phyloP scores from a whole-genome alignment of 2,888 invertebrate species.

The Amphiduros pacificus region DNA sequence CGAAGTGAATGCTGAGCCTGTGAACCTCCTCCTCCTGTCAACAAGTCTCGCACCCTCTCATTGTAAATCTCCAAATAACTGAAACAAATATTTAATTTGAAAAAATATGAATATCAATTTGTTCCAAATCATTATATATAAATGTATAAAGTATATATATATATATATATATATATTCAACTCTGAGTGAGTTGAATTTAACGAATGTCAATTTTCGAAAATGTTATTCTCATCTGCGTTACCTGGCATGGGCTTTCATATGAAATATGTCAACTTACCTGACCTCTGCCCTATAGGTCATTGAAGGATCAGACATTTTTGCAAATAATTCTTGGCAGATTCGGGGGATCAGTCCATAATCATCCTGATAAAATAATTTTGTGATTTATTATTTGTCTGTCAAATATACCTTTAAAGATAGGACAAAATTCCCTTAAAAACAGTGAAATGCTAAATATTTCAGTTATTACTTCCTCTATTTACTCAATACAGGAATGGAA shows the following conservation, averaged over 20 bases:
- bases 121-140: neutral
- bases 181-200: neutral
- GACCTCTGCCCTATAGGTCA: conserved; percentile 61
- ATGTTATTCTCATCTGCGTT: too few relatives aligned
- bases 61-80: conserved; percentile 80
- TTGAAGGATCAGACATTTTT: conserved; percentile 47
- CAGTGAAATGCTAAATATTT: too few relatives aligned
- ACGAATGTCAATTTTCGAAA: too few relatives aligned
- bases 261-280: conserved; percentile 39
- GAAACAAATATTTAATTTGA: neutral
- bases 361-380: conserved; percentile 41
- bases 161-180: neutral
- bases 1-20: conserved; percentile 65
- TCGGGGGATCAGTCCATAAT: conserved; percentile 53
- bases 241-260: too few relatives aligned
- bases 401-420: too few relatives aligned
- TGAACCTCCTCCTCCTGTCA: conserved; percentile 56
- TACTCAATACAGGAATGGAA: too few relatives aligned
- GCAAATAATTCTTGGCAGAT: conserved; percentile 57
- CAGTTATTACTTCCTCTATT: too few relatives aligned
- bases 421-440: too few relatives aligned
- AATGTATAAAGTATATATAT: neutral
- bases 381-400: too few relatives aligned
- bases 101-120: neutral
- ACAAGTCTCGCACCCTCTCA: conserved; percentile 73